Evolutionary conservation across 2,113 vertebrate species (phyloP).

Genomic region (Scopus umbretta): DNA sequence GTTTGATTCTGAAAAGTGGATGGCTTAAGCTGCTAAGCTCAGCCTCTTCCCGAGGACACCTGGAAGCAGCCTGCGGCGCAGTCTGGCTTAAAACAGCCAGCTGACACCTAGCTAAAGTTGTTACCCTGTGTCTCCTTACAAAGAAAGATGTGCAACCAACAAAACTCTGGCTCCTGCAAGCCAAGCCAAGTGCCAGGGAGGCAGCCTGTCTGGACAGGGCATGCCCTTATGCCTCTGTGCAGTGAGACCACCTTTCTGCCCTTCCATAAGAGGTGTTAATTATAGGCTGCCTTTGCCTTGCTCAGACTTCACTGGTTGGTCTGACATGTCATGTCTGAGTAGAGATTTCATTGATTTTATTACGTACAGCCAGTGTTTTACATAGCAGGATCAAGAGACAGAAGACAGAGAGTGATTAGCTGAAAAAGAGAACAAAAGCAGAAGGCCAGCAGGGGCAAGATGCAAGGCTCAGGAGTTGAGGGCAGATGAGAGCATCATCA

Average conservation of each 20-base stretch:
- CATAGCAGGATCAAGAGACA: not conserved
- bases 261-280: not conserved
- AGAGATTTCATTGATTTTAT: not conserved
- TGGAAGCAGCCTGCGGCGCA: not conserved
- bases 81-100: not conserved
- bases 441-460: not conserved
- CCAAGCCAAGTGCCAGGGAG: not conserved
- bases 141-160: not conserved
- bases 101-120: not conserved
- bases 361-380: not conserved
- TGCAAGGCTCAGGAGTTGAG: not conserved
- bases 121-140: not conserved
- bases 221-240: not conserved
- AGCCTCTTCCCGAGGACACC: not conserved
- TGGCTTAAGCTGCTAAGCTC: not conserved
- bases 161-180: not conserved
- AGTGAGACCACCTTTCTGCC: not conserved
- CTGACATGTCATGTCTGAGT: not conserved
- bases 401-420: not conserved
- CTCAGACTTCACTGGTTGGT: not conserved
- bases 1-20: not conserved
- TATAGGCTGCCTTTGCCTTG: not conserved
- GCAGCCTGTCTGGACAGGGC: not conserved
- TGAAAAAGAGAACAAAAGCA: not conserved
- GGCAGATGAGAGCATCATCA: not conserved